Percentiles rank a stretch among this genome's conserved stretches.
These are phyloP conservation scores for Saguinus midas DNA, from an alignment of 2,113 vertebrate genomes.

Conservation along the genomic window DNA sequence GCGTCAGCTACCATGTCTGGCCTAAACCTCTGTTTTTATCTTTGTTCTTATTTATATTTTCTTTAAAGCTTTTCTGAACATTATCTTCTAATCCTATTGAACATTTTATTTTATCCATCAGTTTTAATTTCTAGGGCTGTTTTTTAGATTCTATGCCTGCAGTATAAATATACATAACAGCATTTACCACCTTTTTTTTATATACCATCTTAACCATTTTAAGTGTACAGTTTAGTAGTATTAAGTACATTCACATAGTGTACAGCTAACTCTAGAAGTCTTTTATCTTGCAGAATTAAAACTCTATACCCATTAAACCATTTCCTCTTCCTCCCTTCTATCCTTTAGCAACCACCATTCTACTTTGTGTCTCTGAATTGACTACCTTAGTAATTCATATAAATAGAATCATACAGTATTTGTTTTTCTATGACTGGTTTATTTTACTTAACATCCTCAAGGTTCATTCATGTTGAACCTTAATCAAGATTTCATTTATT, in stretches of 20 bases:
- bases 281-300: neutral
- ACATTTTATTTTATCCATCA: neutral
- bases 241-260: neutral
- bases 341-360: neutral
- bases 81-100: neutral
- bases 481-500: neutral
- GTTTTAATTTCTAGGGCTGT: neutral
- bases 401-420: neutral
- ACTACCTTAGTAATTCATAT: neutral
- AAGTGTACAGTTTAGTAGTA: neutral
- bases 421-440: neutral
- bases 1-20: too few relatives aligned
- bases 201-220: neutral
- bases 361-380: neutral
- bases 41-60: neutral
- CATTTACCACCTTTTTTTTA: neutral
- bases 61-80: neutral
- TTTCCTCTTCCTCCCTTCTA: neutral
- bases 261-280: neutral
- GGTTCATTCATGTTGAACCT: neutral
- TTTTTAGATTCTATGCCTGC: neutral
- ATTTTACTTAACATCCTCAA: neutral
- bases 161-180: neutral
- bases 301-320: neutral
- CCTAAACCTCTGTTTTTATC: neutral